A percentile compares a stretch with the other conserved stretches of the same genome.
These are phyloP conservation scores for Nesoenas mayeri DNA, from an alignment of 2,113 vertebrate genomes.

Conservation along the genomic window DNA sequence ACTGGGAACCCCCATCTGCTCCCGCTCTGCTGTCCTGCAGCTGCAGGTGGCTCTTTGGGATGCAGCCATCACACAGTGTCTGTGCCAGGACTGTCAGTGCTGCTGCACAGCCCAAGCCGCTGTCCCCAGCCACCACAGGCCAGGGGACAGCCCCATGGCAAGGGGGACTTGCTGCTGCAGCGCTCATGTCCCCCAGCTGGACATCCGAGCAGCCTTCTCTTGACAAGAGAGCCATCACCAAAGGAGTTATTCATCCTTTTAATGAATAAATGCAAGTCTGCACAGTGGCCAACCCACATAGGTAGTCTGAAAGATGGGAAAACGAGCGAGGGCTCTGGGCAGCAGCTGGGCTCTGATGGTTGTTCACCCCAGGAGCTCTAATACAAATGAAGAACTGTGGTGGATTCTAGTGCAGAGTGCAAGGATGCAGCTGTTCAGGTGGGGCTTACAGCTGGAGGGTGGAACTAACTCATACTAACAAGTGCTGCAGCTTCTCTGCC, in stretches of 20 bases:
- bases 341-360: accelerated
- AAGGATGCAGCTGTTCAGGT: not conserved
- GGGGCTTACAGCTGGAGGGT: not conserved
- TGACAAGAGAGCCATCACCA: not conserved
- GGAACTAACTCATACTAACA: not conserved
- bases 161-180: not conserved
- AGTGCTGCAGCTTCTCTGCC: not conserved
- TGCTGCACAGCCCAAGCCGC: not conserved
- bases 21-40: not conserved
- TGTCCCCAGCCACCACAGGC: accelerated
- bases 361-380: not conserved
- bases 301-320: not conserved
- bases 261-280: not conserved
- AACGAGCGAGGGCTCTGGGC: accelerated
- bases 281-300: accelerated
- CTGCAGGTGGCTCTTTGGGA: accelerated
- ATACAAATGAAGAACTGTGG: not conserved
- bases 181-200: not conserved
- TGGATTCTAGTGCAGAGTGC: not conserved
- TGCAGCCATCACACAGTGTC: no score
- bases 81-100: not conserved
- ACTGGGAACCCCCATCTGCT: accelerated
- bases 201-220: not conserved
- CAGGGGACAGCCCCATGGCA: not conserved
- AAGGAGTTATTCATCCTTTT: not conserved